Base-by-base conservation (phyloP, 2,888 invertebrate genomes). In the Hyposoter dolosus region DNA sequence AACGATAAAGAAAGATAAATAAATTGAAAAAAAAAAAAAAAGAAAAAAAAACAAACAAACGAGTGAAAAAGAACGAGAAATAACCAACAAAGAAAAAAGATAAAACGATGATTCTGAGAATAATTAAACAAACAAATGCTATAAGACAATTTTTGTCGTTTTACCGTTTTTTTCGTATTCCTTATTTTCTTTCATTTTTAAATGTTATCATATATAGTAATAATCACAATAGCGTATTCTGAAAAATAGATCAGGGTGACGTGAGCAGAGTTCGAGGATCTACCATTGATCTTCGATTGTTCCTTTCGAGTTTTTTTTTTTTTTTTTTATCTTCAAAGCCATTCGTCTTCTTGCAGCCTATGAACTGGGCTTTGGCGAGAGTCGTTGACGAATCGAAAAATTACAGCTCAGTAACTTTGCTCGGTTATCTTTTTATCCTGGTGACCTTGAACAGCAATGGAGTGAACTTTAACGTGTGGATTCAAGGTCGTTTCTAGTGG, bases 211-310 rank as follows among this genome's bases (percentile, higher is more conserved):
- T 93, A 93, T 93, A 93, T 93, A 92, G 92, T 93, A 93, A 92
- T 93, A 93, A 94, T 93, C 93, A 93, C 93, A 93, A 93, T 93
- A 93, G 93, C 93, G 92, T 93, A 93, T 93, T 93, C 93, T 93
- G 93, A 93, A 93, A 93, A 94, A 93, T 94, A 94, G 94, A 94
- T 93, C 87, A 92, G 93, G 93, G 91, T 91, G 91, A 92, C 93
- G 89, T 90, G 90, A 91, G 92, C 93, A 93, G 93, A 92, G 91
- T 89, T 90, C 92, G 91, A 91, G 92, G 89, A 89, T 87, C 86
- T 85, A 82, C 56, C 43, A 47, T 65, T 79, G 56, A 85, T 76
- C 32, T 71, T 63, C 32, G 10, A 43, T 77, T 72, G 32, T 28
- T 74, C 47, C 19, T 53, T 45, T 40, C 47, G 3, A 7, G 23